Percentiles rank a stretch among this genome's conserved stretches.
Conservation (phyloP, 2,113 vertebrate genomes). For the Arothron firmamentum region DNA sequence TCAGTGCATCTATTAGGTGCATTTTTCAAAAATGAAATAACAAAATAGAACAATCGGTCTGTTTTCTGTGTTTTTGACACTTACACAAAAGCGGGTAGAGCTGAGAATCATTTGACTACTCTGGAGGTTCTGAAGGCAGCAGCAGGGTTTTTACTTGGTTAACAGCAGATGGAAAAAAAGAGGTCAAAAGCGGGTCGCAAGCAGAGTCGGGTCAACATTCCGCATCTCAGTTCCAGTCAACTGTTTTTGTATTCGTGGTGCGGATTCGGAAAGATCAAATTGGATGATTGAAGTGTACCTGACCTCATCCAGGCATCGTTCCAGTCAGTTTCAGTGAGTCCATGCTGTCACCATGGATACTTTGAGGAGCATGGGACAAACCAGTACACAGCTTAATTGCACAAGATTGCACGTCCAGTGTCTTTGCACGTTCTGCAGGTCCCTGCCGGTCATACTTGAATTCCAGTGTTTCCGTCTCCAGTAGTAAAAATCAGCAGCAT, state of each 20-base stretch:
- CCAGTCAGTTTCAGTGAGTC: conserved; percentile 40
- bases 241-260: conserved; percentile 20
- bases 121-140: conserved; percentile 67
- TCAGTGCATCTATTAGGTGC: conserved; percentile 20
- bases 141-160: conserved; percentile 47
- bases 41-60: conserved; percentile 15
- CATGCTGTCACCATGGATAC: conserved; percentile 22
- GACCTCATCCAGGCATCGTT: conserved; percentile 35
- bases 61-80: conserved; percentile 28
- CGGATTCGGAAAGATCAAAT: conserved; percentile 46
- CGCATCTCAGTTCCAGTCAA: conserved; percentile 43
- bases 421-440: conserved; percentile 15
- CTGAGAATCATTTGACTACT: conserved; percentile 46
- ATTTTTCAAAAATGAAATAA: conserved; percentile 2
- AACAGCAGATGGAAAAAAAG: conserved; percentile 63
- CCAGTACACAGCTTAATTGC: conserved; percentile 32
- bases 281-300: conserved; percentile 43
- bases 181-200: conserved; percentile 60
- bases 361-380: conserved; percentile 23
- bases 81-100: conserved; percentile 40
- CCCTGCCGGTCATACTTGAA: conserved; percentile 6
- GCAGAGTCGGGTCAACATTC: conserved; percentile 50
- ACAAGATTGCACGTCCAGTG: conserved; percentile 58
- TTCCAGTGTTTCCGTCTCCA: conserved; percentile 35
- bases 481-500: conserved; percentile 35